Conservation (phyloP, 2,888 invertebrate genomes). For the Orthosia gracilis region DNA sequence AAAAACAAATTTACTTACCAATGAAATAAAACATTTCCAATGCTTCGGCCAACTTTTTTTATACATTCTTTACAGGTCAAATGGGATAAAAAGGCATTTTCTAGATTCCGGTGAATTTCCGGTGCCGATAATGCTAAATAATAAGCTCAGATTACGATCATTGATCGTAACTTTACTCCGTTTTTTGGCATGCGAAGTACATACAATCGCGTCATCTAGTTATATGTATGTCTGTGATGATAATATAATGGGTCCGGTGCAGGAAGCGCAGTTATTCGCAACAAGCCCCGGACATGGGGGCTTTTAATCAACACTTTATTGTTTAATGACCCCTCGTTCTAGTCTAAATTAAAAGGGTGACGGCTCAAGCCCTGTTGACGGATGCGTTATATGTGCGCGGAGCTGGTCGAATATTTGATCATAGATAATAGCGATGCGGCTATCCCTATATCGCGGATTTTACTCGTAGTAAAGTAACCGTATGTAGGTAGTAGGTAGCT, state of each 20-base stretch:
- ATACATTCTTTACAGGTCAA: too few species aligned
- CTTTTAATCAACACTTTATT: constrained; percentile 92
- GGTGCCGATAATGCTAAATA: too few species aligned
- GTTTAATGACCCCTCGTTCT: constrained; percentile 91
- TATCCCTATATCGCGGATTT: neutral
- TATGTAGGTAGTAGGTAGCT: neutral
- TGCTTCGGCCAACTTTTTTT: too few species aligned
- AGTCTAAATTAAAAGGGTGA: constrained; percentile 91
- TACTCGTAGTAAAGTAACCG: neutral
- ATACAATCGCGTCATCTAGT: too few species aligned
- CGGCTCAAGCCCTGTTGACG: constrained; percentile 90
- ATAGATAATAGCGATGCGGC: constrained; percentile 78
- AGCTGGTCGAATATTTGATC: constrained; percentile 86
- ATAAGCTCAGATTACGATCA: too few species aligned
- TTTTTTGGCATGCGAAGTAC: too few species aligned
- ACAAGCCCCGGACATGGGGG: constrained; percentile 88
- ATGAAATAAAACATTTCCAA: too few species aligned
- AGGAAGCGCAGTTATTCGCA: constrained; percentile 90
- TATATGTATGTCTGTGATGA: too few species aligned
- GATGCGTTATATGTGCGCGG: constrained; percentile 87
- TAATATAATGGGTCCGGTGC: constrained; percentile 88
- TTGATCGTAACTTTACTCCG: too few species aligned
- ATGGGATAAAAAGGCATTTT: too few species aligned
- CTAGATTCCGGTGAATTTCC: too few species aligned
- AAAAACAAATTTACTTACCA: too few species aligned